Conservation (phyloP, 2,797 vertebrate genomes). For the Galaxias olidus region DNA sequence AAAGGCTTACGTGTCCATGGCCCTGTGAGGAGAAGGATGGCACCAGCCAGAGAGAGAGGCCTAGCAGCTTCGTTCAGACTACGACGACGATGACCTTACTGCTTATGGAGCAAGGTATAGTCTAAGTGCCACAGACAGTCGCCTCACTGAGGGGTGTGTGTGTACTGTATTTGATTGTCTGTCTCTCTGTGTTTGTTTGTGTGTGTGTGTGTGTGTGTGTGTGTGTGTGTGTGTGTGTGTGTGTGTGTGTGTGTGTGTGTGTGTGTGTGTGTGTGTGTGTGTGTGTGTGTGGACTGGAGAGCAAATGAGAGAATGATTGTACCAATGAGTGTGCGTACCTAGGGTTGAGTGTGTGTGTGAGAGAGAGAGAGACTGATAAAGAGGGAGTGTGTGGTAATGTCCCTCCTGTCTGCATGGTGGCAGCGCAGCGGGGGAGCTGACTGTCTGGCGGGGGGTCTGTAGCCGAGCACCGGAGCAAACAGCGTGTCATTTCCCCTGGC, state of each 20-base stretch:
- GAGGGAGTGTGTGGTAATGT: conserved; percentile 34
- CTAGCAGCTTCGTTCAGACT: conserved; percentile 41
- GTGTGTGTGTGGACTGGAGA: neutral
- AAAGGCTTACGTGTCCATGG: conserved; percentile 48
- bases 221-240: conserved; percentile 18
- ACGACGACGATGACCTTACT: conserved; percentile 40
- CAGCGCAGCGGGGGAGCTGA: conserved; percentile 62
- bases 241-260: conserved; percentile 5
- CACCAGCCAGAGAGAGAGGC: conserved; percentile 50
- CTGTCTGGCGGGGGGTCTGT: conserved; percentile 51
- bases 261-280: conserved; percentile 1
- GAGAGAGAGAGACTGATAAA: neutral
- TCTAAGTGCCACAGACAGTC: conserved; percentile 14
- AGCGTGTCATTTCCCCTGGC: conserved; percentile 63
- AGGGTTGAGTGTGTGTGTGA: conserved; percentile 18
- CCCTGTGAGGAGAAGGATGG: conserved; percentile 57
- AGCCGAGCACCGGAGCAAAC: conserved; percentile 53
- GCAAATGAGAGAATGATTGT: no score
- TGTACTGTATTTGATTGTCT: neutral
- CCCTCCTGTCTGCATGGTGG: conserved; percentile 57
- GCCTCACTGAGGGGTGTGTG: neutral
- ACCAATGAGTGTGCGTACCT: conserved; percentile 36
- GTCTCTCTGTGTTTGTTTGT: conserved; percentile 16
- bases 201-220: conserved; percentile 5
- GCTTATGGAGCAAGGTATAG: conserved; percentile 18